Percentiles rank a stretch among this genome's conserved stretches.
phyloP scores from a whole-genome alignment of 1,140 invertebrate species.

The Amphibalanus amphitrite region DNA sequence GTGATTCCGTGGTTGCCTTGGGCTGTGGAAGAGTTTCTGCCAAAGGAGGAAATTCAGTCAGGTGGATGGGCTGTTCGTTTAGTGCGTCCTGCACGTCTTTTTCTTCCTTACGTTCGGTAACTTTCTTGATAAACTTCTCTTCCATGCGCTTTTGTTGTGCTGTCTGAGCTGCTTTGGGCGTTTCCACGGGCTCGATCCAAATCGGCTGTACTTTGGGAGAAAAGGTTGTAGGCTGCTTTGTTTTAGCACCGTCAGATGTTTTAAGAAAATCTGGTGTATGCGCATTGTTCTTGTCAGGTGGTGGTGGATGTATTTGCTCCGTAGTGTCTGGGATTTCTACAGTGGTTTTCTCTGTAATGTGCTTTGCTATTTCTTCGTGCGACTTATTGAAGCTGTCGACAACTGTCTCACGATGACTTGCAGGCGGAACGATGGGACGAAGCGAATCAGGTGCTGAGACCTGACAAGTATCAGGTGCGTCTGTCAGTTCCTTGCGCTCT shows the following conservation, averaged over 20 bases:
- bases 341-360: no score
- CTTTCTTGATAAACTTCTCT: neutral
- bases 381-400: neutral
- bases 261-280: no score
- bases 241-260: neutral
- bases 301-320: no score
- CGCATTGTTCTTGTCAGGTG: no score
- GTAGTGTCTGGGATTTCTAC: no score
- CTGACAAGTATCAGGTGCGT: neutral
- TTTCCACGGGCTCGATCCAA: neutral
- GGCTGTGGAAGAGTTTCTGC: neutral
- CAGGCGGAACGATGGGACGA: neutral
- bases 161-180: neutral
- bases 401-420: neutral
- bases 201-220: neutral
- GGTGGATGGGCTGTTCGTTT: no score
- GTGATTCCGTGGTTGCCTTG: no score
- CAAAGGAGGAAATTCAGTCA: neutral
- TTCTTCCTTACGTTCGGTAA: neutral
- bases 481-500: neutral
- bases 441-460: neutral
- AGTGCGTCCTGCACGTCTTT: neutral
- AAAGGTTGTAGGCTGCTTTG: neutral
- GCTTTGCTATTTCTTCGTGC: neutral
- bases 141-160: neutral